Percentiles rank a stretch among this genome's conserved stretches.
Evolutionary conservation across 2,888 invertebrate genomes (phyloP).

Genomic region (Onchidella celtica): DNA sequence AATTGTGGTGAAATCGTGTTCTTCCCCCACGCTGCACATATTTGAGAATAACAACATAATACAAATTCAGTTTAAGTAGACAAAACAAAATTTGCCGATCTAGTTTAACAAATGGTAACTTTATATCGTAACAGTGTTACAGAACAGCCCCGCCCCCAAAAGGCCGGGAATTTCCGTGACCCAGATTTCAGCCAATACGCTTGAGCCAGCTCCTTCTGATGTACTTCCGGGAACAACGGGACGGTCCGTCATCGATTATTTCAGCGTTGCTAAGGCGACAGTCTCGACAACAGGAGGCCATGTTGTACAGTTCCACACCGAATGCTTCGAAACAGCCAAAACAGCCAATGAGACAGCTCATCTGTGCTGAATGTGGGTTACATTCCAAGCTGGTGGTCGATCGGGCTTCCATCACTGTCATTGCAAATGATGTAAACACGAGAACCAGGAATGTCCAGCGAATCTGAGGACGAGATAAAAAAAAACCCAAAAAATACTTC

Average conservation of each 20-base stretch:
- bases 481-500: neutral
- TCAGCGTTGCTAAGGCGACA: conserved; percentile 50
- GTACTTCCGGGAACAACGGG: conserved; percentile 53
- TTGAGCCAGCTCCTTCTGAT: conserved; percentile 56
- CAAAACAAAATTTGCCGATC: too few relatives aligned
- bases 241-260: conserved; percentile 56
- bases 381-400: conserved; percentile 47
- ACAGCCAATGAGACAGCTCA: conserved; percentile 55
- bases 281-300: conserved; percentile 56
- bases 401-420: neutral
- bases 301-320: conserved; percentile 55
- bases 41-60: too few relatives aligned
- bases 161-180: neutral
- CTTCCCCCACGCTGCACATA: too few relatives aligned
- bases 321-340: conserved; percentile 55
- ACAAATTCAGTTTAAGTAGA: too few relatives aligned
- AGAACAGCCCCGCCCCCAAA: too few relatives aligned
- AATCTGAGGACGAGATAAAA: neutral
- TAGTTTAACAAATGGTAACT: too few relatives aligned
- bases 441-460: neutral
- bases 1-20: too few relatives aligned
- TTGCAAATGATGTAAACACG: neutral
- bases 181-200: conserved; percentile 38
- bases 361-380: conserved; percentile 51
- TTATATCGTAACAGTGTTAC: neutral